Conservation (phyloP, 2,113 vertebrate species). For the Sebastes fasciatus region DNA sequence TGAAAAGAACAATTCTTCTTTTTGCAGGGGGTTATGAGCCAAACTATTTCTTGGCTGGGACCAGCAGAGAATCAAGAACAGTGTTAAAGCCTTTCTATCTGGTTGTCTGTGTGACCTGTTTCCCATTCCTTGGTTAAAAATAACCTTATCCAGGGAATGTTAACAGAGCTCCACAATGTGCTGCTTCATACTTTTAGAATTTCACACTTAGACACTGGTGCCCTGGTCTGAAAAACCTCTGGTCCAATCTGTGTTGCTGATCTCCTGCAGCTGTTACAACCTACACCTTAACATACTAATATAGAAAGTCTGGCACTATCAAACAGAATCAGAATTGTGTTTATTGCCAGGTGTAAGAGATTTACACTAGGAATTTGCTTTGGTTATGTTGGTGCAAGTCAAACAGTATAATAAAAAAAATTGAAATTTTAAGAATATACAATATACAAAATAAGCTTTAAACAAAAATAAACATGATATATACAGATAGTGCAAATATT, state of each 20-base stretch:
- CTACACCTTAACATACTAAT: not conserved
- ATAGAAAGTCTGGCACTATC: not conserved
- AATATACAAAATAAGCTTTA: no score
- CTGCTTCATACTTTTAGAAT: conserved; percentile 2
- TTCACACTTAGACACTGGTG: not conserved
- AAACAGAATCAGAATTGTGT: not conserved
- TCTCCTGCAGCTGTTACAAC: not conserved
- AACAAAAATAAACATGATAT: no score
- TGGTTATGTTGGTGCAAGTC: no score
- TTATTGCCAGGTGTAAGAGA: no score
- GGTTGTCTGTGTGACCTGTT: conserved; percentile 8
- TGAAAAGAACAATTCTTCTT: not conserved
- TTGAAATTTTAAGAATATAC: no score
- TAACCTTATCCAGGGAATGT: conserved; percentile 4
- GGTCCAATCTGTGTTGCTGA: not conserved
- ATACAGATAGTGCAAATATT: no score
- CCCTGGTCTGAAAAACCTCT: not conserved
- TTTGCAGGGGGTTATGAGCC: not conserved
- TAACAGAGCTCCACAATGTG: conserved; percentile 4
- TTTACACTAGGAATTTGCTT: no score
- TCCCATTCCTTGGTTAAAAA: not conserved
- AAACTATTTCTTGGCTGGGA: not conserved
- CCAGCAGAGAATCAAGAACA: not conserved
- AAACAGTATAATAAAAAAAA: no score
- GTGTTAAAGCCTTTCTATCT: not conserved